Base-by-base conservation (phyloP, 2,797 vertebrate species). In the Acestrorhynchus altus region DNA sequence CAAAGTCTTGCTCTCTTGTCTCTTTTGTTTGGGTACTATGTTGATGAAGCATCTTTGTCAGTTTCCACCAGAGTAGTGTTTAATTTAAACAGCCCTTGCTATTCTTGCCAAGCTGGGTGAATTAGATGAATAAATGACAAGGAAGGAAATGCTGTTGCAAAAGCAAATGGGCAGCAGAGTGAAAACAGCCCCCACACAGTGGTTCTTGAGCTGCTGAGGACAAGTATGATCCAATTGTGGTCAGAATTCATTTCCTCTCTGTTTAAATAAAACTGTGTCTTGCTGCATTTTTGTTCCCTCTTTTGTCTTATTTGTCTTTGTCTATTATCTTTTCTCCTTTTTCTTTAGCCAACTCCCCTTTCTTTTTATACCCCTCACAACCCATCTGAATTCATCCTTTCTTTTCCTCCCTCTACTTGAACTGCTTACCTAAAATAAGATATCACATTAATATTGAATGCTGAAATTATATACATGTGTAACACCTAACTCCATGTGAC, bases 81-180 rank as follows among this genome's bases (percentile, higher is more conserved):
- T 78, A 51, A 75, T 78, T 71, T 66, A 78, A 71, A 63, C 24
- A 35, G 66, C 52, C 15, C 35, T 20, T 75, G 72, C 59, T 70
- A 54, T 82, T 82, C 71, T 75, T 66, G 39, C 59, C 6, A 8
- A 81, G 70, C 31, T 31, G 16, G 47, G 31, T 46, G 39, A 68
- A 68, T 39, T 57, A 78, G 49, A 82, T 82, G 72, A 78, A 78
- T 82, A 75, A 78, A 78, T 70, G 57, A 75, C 59, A 54, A 78
- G 60, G 59, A 49, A 59, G 40, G 28, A 54, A 65, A 52, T 12
- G 9, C 49, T 54, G 51, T 31, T 78, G 71, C 46, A 64, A 40
- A 81, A 20, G 47, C 66, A 70, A 72, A 71, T 31, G 9, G 49
- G 76, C 66, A 64, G 39, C 4, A 24, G 46, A 68, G 54, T 39